A percentile compares a stretch with the other conserved stretches of the same genome.
Conservation (phyloP, 2,888 invertebrate species). For the Anthoptus insignis region DNA sequence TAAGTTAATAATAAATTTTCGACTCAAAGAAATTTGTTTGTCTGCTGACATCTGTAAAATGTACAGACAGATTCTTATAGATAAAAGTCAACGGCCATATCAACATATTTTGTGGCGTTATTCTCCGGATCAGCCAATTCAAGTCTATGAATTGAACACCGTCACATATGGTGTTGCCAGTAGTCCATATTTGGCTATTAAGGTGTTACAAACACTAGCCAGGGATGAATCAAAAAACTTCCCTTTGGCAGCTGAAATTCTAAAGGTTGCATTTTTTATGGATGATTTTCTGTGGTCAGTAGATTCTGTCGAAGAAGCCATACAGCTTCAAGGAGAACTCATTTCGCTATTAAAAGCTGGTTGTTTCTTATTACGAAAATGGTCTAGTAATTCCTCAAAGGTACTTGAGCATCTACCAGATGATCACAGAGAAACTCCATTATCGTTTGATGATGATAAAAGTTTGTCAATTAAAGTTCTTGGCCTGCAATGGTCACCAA, state of each 20-base stretch:
- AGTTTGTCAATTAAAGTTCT: not conserved
- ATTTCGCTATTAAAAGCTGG: constrained; percentile 43
- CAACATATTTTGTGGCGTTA: constrained; percentile 46
- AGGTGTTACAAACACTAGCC: constrained; percentile 41
- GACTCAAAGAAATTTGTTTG: constrained; percentile 34
- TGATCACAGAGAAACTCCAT: constrained; percentile 30
- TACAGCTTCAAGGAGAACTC: constrained; percentile 38
- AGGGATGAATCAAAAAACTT: constrained; percentile 29
- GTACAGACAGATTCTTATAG: constrained; percentile 29
- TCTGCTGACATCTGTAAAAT: constrained; percentile 48
- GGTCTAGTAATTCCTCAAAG: constrained; percentile 29
- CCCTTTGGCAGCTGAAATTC: not conserved
- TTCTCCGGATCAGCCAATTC: constrained; percentile 29
- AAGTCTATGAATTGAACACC: constrained; percentile 44
- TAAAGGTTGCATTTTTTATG: constrained; percentile 10
- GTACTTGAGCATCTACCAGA: constrained; percentile 13
- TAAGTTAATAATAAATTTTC: constrained; percentile 27
- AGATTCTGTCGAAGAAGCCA: constrained; percentile 12
- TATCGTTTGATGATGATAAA: not conserved
- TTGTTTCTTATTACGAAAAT: constrained; percentile 50
- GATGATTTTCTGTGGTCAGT: constrained; percentile 37
- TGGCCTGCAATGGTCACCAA: constrained; percentile 42
- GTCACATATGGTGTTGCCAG: constrained; percentile 40
- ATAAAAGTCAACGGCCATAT: constrained; percentile 28
- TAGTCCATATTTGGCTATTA: constrained; percentile 46